phyloP scores from a whole-genome alignment of 2,113 vertebrate genomes.

The Danionella cerebrum region DNA sequence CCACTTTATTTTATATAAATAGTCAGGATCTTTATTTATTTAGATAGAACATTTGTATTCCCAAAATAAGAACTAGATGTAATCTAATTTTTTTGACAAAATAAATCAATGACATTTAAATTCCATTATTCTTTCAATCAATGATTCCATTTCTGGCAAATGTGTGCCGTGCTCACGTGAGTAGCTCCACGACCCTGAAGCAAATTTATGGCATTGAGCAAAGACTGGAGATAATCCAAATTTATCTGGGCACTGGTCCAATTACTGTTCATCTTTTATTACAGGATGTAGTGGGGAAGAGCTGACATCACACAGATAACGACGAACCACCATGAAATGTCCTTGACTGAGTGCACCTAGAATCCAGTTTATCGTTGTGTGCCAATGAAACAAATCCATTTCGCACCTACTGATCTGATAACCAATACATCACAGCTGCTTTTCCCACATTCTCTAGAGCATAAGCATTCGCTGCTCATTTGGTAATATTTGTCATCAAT shows the following conservation, averaged over 20 bases:
- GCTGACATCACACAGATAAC: background rate
- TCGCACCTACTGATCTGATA: background rate
- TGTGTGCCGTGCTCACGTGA: constrained; percentile 35
- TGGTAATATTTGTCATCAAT: background rate
- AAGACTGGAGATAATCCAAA: constrained; percentile 30
- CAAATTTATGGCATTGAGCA: background rate
- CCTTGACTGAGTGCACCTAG: background rate
- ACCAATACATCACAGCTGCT: background rate
- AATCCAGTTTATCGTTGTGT: background rate
- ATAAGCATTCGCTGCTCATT: background rate
- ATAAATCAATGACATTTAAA: constrained; percentile 6
- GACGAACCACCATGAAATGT: background rate
- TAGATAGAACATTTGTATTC: too few relatives aligned
- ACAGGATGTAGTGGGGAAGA: background rate
- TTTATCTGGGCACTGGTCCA: constrained; percentile 49
- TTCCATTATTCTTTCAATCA: background rate
- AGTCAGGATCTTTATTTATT: too few relatives aligned
- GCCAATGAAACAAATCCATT: background rate
- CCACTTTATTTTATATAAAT: too few relatives aligned
- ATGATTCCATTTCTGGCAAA: background rate
- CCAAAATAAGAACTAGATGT: too few relatives aligned
- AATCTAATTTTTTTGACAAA: too few relatives aligned
- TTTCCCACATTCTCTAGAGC: background rate
- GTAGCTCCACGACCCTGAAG: constrained; percentile 24
- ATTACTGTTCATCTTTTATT: constrained; percentile 43